phyloP scores from a whole-genome alignment of 2,797 vertebrate genomes.

The Avahi laniger region DNA sequence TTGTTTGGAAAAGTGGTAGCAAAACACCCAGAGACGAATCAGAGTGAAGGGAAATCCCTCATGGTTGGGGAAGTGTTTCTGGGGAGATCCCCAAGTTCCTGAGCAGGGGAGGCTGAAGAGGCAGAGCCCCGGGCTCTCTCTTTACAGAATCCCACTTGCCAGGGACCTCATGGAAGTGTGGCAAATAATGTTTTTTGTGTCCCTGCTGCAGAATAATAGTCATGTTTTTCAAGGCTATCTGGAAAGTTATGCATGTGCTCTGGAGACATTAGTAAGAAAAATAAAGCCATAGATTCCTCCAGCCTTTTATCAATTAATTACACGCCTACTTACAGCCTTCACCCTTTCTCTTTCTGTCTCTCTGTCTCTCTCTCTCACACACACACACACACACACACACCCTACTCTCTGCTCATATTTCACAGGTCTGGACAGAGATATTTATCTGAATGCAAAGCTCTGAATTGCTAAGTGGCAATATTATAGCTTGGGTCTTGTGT shows the following conservation, averaged over 20 bases:
- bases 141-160: neutral
- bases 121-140: neutral
- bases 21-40: neutral
- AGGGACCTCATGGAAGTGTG: neutral
- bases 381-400: too few species aligned
- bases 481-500: neutral
- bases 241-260: neutral
- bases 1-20: neutral
- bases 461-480: neutral
- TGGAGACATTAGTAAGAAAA: constrained; percentile 13
- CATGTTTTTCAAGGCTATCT: neutral
- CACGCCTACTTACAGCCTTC: neutral
- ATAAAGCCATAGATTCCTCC: neutral
- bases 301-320: neutral
- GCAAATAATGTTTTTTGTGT: neutral
- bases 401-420: neutral
- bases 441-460: constrained; percentile 5
- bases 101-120: neutral
- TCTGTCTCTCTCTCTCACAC: neutral
- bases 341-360: neutral
- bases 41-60: neutral
- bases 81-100: neutral
- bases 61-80: neutral
- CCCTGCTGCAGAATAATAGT: neutral
- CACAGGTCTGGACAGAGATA: neutral